These are phyloP conservation scores for Gymnodraco acuticeps DNA, from an alignment of 2,797 vertebrate genomes.

Conservation along the genomic window DNA sequence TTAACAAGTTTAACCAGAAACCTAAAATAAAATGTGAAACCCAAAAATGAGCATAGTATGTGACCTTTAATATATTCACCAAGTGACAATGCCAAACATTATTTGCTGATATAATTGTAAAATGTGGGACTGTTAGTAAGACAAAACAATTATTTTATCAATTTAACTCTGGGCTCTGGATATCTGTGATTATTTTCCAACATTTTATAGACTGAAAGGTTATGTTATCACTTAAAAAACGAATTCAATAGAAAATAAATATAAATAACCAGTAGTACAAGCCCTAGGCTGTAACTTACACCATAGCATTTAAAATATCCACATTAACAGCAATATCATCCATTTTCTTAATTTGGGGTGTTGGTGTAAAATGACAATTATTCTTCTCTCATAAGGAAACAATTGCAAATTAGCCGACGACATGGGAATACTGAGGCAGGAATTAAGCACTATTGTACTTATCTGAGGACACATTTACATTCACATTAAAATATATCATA, in stretches of 20 bases:
- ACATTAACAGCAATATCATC: background rate
- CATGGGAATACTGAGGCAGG: background rate
- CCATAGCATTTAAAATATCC: background rate
- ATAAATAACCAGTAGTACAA: background rate
- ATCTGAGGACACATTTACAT: background rate
- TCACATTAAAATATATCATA: background rate
- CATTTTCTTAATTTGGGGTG: background rate
- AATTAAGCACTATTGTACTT: background rate
- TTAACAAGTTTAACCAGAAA: no score
- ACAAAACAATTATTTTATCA: background rate
- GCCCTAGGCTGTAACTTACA: background rate
- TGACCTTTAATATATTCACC: background rate
- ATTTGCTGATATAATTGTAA: background rate
- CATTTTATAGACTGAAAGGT: no score
- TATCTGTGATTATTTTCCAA: background rate
- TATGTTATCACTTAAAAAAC: background rate
- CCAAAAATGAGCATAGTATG: no score
- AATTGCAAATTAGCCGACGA: conserved; percentile 12
- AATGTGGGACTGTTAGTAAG: background rate
- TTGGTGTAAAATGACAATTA: background rate
- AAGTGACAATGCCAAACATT: background rate
- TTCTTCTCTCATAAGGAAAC: background rate
- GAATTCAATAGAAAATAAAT: background rate
- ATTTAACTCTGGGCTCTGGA: background rate
- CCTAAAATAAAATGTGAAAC: no score